Evolutionary conservation across 2,113 vertebrate species (phyloP).

Genomic region (Synchiropus splendidus): DNA sequence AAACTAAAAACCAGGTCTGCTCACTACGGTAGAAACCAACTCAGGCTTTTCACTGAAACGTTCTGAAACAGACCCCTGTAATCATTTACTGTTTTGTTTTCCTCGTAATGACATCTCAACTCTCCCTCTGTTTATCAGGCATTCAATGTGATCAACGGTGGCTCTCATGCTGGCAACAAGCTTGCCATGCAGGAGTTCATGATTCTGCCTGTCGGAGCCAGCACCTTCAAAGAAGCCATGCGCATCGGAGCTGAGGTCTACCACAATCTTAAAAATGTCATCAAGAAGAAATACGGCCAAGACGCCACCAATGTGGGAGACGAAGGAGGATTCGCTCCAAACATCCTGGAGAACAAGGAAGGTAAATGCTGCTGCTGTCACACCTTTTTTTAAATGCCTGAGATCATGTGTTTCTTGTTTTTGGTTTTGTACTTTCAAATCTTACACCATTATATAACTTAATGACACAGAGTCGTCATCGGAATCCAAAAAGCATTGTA

Average conservation of each 20-base stretch:
- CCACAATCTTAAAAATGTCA: constrained; percentile 93
- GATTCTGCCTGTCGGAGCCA: constrained; percentile 87
- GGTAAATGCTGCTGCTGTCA: constrained; percentile 55
- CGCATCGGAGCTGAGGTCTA: constrained; percentile 93
- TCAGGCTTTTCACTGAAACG: too few species aligned
- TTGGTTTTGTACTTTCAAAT: too few species aligned
- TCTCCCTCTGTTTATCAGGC: constrained; percentile 61
- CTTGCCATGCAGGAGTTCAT: constrained; percentile 98
- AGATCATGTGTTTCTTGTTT: too few species aligned
- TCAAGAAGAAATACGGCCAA: constrained; percentile 94
- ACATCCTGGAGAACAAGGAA: constrained; percentile 96
- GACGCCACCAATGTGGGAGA: constrained; percentile 96
- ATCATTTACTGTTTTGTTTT: too few species aligned
- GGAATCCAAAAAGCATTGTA: too few species aligned
- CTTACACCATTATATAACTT: too few species aligned
- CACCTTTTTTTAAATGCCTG: background rate
- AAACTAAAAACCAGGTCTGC: too few species aligned
- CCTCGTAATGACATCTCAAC: too few species aligned
- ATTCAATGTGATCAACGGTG: constrained; percentile 96
- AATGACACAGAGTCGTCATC: too few species aligned
- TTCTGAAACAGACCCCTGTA: too few species aligned
- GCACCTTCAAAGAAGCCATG: constrained; percentile 88
- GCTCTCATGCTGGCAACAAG: constrained; percentile 96
- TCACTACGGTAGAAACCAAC: too few species aligned
- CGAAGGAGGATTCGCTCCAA: constrained; percentile 94